Evolutionary conservation across 1,140 invertebrate genomes (phyloP).

Genomic region (Bursaphelenchus mucronatus): DNA sequence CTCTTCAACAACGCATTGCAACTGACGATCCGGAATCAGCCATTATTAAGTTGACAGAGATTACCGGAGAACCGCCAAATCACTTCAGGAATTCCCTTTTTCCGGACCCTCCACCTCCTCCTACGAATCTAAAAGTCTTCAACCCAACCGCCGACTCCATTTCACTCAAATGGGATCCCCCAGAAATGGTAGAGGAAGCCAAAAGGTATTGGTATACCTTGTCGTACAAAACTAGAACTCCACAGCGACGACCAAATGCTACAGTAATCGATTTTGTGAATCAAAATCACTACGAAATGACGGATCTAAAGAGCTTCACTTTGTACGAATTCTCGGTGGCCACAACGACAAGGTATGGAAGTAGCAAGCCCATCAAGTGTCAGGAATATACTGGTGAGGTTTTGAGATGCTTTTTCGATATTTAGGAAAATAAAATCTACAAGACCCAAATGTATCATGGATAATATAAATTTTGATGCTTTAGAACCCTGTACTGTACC

Average conservation of each 20-base stretch:
- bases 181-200: slow-evolving; percentile 50
- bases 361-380: slow-evolving; percentile 49
- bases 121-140: slow-evolving; percentile 50
- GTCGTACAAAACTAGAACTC: slow-evolving; percentile 38
- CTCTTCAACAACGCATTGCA: too few relatives aligned
- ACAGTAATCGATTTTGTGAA: slow-evolving; percentile 60
- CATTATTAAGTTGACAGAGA: too few relatives aligned
- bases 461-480: neutral
- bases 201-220: slow-evolving; percentile 60
- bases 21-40: too few relatives aligned
- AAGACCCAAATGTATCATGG: neutral
- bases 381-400: slow-evolving; percentile 55
- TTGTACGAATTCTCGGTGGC: slow-evolving; percentile 58
- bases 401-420: neutral
- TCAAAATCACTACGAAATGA: slow-evolving; percentile 51
- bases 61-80: too few relatives aligned
- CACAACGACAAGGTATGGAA: slow-evolving; percentile 53
- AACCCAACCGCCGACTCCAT: slow-evolving; percentile 60
- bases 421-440: slow-evolving; percentile 25
- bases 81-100: slow-evolving; percentile 10
- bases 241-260: slow-evolving; percentile 47
- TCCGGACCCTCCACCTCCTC: slow-evolving; percentile 46
- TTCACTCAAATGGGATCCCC: slow-evolving; percentile 53
- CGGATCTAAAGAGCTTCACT: slow-evolving; percentile 54
- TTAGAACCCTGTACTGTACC: slow-evolving; percentile 58